Percentiles rank a stretch among this genome's conserved stretches.
These are phyloP conservation scores for Melieria picta DNA, from an alignment of 2,888 invertebrate species.

Conservation along the genomic window DNA sequence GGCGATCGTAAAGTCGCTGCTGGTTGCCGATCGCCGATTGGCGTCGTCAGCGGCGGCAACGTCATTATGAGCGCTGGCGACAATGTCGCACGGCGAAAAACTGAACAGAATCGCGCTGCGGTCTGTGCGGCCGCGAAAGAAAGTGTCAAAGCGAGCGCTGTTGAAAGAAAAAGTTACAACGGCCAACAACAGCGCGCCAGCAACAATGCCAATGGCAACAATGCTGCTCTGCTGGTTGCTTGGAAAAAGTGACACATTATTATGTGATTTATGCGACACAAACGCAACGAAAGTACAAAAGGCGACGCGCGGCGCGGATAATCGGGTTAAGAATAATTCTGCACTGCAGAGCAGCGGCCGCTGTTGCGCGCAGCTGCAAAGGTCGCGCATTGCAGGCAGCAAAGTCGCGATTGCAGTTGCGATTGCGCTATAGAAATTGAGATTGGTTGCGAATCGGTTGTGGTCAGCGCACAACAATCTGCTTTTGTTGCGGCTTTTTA, in stretches of 20 bases:
- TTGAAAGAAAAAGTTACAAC: neutral
- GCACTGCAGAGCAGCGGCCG: no score
- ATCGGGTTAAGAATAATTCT: constrained; percentile 26
- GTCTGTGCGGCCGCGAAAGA: constrained; percentile 7
- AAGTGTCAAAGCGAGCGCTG: constrained; percentile 22
- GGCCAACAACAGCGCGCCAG: neutral
- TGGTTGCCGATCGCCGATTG: no score
- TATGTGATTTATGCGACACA: constrained; percentile 24
- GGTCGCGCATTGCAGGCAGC: no score
- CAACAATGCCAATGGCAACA: neutral
- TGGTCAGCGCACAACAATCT: no score
- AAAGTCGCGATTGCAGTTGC: neutral
- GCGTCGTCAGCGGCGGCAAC: neutral
- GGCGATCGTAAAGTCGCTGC: neutral
- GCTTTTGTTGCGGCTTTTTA: neutral
- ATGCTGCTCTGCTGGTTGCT: neutral
- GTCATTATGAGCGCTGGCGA: neutral
- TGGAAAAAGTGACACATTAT: constrained; percentile 11
- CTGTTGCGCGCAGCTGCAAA: no score
- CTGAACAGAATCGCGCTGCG: neutral
- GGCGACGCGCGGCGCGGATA: neutral
- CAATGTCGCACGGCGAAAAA: constrained; percentile 1
- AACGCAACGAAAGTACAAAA: constrained; percentile 24
- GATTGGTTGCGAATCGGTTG: neutral
- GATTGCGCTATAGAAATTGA: neutral